A percentile compares a stretch with the other conserved stretches of the same genome.
These are phyloP conservation scores for Limnothrissa miodon DNA, from an alignment of 2,113 vertebrate genomes.

Conservation along the genomic window DNA sequence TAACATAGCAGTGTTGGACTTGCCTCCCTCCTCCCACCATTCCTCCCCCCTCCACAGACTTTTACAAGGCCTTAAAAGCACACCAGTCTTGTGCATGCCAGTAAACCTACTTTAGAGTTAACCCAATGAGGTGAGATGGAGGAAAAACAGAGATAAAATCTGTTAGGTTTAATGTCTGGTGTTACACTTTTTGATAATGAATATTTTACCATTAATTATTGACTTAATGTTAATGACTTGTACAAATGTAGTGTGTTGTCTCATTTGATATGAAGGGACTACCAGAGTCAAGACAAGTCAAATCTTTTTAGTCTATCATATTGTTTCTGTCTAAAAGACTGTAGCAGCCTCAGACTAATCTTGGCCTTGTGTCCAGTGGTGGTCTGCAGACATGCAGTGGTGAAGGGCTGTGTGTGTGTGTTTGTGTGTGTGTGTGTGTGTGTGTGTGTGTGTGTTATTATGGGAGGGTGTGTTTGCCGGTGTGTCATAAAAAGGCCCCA, in stretches of 20 bases:
- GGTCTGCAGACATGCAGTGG: too few species aligned
- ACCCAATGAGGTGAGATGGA: conserved; percentile 13
- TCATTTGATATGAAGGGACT: neutral
- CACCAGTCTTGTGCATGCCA: conserved; percentile 35
- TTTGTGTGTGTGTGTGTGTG: neutral
- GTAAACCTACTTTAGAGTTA: conserved; percentile 45
- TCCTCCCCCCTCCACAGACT: conserved; percentile 28
- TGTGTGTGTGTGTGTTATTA: too few species aligned
- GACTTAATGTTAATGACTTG: too few species aligned
- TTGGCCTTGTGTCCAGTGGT: too few species aligned
- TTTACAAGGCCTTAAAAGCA: conserved; percentile 60
- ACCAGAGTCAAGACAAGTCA: too few species aligned
- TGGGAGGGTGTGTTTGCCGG: too few species aligned
- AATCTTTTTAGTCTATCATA: neutral
- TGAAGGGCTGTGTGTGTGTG: neutral
- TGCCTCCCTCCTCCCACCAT: conserved; percentile 24
- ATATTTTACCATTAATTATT: neutral
- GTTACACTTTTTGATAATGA: neutral
- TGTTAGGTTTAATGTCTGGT: neutral
- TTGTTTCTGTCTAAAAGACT: neutral
- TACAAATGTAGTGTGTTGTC: neutral
- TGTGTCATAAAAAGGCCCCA: too few species aligned
- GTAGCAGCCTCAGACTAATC: neutral
- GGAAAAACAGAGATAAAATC: conserved; percentile 9
- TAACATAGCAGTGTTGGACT: conserved; percentile 51